Evolutionary conservation across 2,113 vertebrate genomes (phyloP), one percentile per base, ranked within the genome.

Genomic region (Forbesichthys papilliferus): DNA sequence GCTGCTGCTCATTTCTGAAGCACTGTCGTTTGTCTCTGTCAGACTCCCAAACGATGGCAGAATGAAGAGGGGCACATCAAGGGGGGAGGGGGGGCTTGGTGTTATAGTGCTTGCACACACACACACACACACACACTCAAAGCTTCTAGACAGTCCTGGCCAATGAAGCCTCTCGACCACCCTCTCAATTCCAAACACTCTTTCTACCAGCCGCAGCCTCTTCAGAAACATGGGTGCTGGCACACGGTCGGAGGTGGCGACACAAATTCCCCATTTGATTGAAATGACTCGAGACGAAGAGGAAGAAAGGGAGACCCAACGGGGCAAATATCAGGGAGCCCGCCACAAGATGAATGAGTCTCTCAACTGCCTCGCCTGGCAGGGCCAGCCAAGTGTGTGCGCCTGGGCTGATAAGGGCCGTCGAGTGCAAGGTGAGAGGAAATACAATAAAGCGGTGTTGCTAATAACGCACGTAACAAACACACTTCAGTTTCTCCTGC

Each of bases 21-120:
- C 91, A 82, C 85, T 82, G 87, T 93, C 92, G 84, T 93, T 93
- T 93, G 92, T 93, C 93, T 93, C 68, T 93, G 93, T 93, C 93
- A 91, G 84, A 89, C 71, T 75, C 73, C 83, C 81, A 90, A 89
- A 91, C 89, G 83, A 86, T 77, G 71, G 68, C 73, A n/a, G 85
- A 90, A 93, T 92, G 92, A 93, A 93, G 92, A 93, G 84, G 90
- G 91, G 92, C 92, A 89, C 89, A 84, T 90, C 82, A 91, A 89
- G 85, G 84, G 79, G 71, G 71, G 79, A 47, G 71, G 11, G 68
- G 65, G 80, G 76, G 74, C 68, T 62, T 9, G 64, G 75, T 68
- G 82, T 68, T 70, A 27, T 27, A 56, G 81, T 80, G 73, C 66
- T 49, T 79, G 81, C 77, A 66, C 83, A 59, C 77, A 73, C 64